These are phyloP conservation scores for Chironomus striatipennis DNA, from an alignment of 1,140 invertebrate species.

Conservation along the genomic window DNA sequence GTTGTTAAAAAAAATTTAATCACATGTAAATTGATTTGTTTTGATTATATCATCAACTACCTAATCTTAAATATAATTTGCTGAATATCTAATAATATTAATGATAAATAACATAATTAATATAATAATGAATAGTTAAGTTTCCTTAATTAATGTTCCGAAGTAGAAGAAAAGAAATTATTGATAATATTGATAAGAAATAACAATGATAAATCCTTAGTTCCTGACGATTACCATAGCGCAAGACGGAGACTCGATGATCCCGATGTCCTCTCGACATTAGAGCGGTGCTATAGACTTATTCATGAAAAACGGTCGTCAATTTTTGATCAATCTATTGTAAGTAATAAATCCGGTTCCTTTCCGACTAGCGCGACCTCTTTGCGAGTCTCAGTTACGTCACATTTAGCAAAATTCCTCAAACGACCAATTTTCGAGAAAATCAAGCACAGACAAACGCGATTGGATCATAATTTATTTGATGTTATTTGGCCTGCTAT, in stretches of 20 bases:
- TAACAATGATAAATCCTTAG: conserved; percentile 36
- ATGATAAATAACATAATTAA: too few species aligned
- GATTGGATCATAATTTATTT: conserved; percentile 67
- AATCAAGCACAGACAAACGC: conserved; percentile 59
- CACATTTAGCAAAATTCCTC: conserved; percentile 55
- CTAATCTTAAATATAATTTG: too few species aligned
- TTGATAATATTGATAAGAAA: too few species aligned
- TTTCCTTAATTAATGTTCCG: too few species aligned
- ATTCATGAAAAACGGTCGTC: conserved; percentile 47
- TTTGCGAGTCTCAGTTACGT: conserved; percentile 48
- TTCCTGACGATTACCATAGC: conserved; percentile 58
- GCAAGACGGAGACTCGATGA: conserved; percentile 57
- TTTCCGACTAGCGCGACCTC: conserved; percentile 46
- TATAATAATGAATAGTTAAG: too few species aligned
- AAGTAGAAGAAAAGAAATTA: too few species aligned
- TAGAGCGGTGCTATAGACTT: conserved; percentile 62
- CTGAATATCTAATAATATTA: too few species aligned
- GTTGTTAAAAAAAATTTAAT: background rate
- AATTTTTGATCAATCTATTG: background rate
- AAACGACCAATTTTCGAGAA: conserved; percentile 57
- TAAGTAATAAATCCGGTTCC: conserved; percentile 33
- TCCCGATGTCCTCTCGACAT: conserved; percentile 54
- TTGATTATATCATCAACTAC: too few species aligned
- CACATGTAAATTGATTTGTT: too few species aligned
- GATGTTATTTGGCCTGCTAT: conserved; percentile 74